Percentiles rank a stretch among this genome's conserved stretches.
Evolutionary conservation across 2,113 vertebrate genomes (phyloP).

Genomic region (Sorex fumeus): DNA sequence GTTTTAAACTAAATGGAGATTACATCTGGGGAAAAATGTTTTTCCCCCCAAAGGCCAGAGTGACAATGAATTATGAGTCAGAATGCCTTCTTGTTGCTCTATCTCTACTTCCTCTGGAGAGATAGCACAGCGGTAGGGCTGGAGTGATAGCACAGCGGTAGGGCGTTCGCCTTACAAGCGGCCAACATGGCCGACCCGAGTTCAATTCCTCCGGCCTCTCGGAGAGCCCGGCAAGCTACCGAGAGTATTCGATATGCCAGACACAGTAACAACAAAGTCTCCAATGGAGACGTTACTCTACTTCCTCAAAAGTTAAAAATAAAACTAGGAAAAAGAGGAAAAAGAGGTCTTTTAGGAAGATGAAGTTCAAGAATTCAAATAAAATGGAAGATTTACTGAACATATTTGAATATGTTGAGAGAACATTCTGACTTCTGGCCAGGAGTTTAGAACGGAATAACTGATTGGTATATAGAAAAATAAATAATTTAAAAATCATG

Average conservation of each 20-base stretch:
- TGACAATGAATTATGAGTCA: not conserved
- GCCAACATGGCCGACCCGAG: too few relatives aligned
- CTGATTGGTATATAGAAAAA: not conserved
- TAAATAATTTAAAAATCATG: slow-evolving; percentile 21
- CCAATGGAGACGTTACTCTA: too few relatives aligned
- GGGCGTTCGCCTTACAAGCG: too few relatives aligned
- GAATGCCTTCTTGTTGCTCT: not conserved
- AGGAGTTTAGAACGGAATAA: slow-evolving; percentile 8
- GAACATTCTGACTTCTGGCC: slow-evolving; percentile 12
- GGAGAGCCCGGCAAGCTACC: too few relatives aligned
- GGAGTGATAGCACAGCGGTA: too few relatives aligned
- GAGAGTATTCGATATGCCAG: too few relatives aligned
- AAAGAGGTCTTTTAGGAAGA: not conserved
- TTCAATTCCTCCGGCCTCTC: too few relatives aligned
- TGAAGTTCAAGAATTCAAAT: not conserved
- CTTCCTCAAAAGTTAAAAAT: not conserved
- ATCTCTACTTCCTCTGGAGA: not conserved
- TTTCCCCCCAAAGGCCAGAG: not conserved
- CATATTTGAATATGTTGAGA: not conserved
- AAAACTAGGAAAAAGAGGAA: slow-evolving; percentile 15
- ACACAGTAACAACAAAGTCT: too few relatives aligned
- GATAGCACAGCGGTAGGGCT: too few relatives aligned
- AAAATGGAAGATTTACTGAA: not conserved
- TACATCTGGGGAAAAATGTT: slow-evolving; percentile 2
- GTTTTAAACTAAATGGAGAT: not conserved